These are phyloP conservation scores for Drosophila pallidifrons DNA, from an alignment of 1,140 invertebrate genomes.

Conservation along the genomic window DNA sequence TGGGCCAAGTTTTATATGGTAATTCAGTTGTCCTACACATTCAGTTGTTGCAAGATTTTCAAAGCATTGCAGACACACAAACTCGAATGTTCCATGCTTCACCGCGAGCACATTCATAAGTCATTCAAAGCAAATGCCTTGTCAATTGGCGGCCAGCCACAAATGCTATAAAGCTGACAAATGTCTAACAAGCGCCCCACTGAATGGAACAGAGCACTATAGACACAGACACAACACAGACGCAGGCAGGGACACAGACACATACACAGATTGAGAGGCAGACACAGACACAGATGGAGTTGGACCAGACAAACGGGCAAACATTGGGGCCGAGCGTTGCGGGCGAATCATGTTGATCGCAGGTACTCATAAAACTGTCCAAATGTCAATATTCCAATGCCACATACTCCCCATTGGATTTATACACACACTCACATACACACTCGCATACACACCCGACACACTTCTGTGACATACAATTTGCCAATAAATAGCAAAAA, in stretches of 20 bases:
- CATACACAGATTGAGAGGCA: background rate
- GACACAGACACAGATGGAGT: slow-evolving; percentile 13
- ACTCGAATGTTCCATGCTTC: background rate
- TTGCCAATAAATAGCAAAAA: slow-evolving; percentile 57
- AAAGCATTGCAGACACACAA: background rate
- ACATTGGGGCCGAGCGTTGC: slow-evolving; percentile 34
- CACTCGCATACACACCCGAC: slow-evolving; percentile 1
- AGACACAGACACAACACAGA: slow-evolving; percentile 16
- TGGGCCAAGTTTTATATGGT: slow-evolving; percentile 38
- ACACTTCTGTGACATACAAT: slow-evolving; percentile 45
- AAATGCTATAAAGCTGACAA: slow-evolving; percentile 80
- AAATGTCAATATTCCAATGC: slow-evolving; percentile 75
- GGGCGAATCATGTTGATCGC: slow-evolving; percentile 52
- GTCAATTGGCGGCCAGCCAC: slow-evolving; percentile 75
- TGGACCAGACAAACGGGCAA: slow-evolving; percentile 24
- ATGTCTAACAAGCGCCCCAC: slow-evolving; percentile 63
- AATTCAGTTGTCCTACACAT: slow-evolving; percentile 26
- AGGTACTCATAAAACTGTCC: slow-evolving; percentile 81
- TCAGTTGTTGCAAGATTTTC: background rate
- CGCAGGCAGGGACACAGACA: background rate
- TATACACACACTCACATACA: too few species aligned
- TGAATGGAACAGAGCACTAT: background rate
- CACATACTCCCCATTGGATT: slow-evolving; percentile 18
- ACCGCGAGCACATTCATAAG: slow-evolving; percentile 52
- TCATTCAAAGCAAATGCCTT: slow-evolving; percentile 73